phyloP scores from a whole-genome alignment of 1,140 invertebrate genomes.

The Cardiocondyla obscurior region DNA sequence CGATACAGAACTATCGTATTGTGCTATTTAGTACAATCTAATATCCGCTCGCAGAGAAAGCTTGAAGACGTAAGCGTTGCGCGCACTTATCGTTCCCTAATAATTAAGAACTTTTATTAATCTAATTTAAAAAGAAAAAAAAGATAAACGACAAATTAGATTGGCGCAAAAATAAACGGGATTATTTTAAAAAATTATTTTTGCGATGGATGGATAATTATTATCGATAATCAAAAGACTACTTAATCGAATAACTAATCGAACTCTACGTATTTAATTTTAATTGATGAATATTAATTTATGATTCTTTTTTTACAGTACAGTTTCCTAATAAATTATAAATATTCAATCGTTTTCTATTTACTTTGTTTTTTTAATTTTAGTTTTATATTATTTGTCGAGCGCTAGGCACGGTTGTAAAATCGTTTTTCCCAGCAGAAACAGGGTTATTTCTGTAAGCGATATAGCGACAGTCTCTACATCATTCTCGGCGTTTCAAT shows the following conservation, averaged over 20 bases:
- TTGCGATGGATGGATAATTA: no score
- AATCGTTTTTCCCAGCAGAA: background rate
- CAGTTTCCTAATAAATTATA: background rate
- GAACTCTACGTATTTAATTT: no score
- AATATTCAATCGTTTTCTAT: background rate
- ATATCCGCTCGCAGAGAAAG: background rate
- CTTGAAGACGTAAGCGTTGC: background rate
- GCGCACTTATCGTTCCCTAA: background rate
- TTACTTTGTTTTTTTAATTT: no score
- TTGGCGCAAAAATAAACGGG: no score
- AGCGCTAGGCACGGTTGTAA: background rate
- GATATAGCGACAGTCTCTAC: slow-evolving; percentile 25
- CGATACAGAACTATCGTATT: background rate
- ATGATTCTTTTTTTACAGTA: no score
- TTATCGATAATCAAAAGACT: no score
- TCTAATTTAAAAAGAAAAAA: no score
- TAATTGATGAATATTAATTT: no score
- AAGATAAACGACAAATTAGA: background rate
- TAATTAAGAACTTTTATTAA: background rate
- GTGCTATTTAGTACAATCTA: background rate
- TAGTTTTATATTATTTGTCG: no score
- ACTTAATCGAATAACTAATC: no score
- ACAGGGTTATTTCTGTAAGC: slow-evolving; percentile 24
- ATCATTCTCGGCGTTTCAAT: slow-evolving; percentile 55
- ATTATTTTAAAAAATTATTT: no score